Percentiles rank a stretch among this genome's conserved stretches.
Conservation (phyloP, 92 coral and sea anemone genomes). For the Pocillopora grandis region DNA sequence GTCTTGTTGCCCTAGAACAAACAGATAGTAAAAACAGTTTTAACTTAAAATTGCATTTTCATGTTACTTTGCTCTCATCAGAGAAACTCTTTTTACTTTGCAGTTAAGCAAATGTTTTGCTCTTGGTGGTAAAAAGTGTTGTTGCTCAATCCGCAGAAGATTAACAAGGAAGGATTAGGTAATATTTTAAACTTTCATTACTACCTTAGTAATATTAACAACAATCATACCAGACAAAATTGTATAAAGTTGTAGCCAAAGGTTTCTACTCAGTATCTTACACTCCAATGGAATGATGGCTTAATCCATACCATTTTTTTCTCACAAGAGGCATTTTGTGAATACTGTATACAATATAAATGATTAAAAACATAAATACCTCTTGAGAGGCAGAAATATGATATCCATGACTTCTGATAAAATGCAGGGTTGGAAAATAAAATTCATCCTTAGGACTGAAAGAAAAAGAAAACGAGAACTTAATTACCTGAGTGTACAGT, state of each 20-base stretch:
- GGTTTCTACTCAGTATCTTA: too few species aligned
- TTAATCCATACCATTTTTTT: too few species aligned
- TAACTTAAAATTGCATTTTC: too few species aligned
- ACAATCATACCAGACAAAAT: too few species aligned
- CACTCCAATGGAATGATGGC: too few species aligned
- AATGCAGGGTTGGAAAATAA: slow-evolving; percentile 69
- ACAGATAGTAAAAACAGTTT: not conserved
- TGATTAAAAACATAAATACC: not conserved
- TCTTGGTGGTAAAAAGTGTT: too few species aligned
- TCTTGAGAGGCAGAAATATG: slow-evolving; percentile 15
- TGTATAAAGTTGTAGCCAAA: too few species aligned
- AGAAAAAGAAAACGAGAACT: not conserved
- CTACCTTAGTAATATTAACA: too few species aligned
- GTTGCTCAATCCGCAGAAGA: not conserved
- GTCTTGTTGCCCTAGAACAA: slow-evolving; percentile 41
- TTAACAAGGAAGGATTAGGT: not conserved
- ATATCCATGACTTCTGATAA: slow-evolving; percentile 42
- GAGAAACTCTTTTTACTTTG: not conserved
- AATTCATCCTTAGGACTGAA: slow-evolving; percentile 65
- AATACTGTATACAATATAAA: not conserved
- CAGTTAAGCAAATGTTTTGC: not conserved
- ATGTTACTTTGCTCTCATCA: too few species aligned
- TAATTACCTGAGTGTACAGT: too few species aligned
- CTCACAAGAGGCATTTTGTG: not conserved
- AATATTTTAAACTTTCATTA: not conserved